Evolutionary conservation across 2,113 vertebrate species (phyloP), one percentile per base, ranked within the genome.

Genomic region (Rostratula benghalensis): DNA sequence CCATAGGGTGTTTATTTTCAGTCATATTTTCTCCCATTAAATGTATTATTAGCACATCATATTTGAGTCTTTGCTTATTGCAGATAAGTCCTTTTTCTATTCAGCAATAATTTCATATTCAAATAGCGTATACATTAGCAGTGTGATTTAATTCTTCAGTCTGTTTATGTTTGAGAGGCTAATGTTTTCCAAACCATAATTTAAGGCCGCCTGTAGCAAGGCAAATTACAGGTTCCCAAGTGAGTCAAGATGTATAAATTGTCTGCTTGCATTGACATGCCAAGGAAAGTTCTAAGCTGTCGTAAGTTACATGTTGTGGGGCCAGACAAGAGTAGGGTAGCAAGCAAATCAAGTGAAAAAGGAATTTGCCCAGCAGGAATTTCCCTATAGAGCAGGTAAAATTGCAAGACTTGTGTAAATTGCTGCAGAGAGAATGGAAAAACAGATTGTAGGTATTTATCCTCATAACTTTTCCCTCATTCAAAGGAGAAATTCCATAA

Each of bases 21-120:
- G 21, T 92, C 10, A 11, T 83, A 67, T 94, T 96, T 96, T 92
- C 56, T 97, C 76, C 63, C 35, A 77, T 87, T 94, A 93, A 96
- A 74, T 83, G 21, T 88, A 33, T 94, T 91, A 79, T 94, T 93
- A 95, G 79, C 81, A 86, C 80, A 94, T 90, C 54, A 80, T 80
- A 82, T 94, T 89, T 93, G 87, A 97, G 74, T 56, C 78, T 68
- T 71, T 81, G 93, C 23, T 91, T 95, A 70, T 88, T 77, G 54
- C 19, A 90, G 90, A 89, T 92, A 95, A 87, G 59, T 88, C 65
- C 71, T 63, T 75, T 90, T 95, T 67, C 84, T 30, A 81, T 95
- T 96, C 76, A 84, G 73, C 1, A 3, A 64, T 89, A 69, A 82
- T 82, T 95, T 89, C 75, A 79, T 61, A 93, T 96, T 95, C 81